Base-by-base conservation (phyloP, 2,113 vertebrate species). In the Rhinolophus sinicus region DNA sequence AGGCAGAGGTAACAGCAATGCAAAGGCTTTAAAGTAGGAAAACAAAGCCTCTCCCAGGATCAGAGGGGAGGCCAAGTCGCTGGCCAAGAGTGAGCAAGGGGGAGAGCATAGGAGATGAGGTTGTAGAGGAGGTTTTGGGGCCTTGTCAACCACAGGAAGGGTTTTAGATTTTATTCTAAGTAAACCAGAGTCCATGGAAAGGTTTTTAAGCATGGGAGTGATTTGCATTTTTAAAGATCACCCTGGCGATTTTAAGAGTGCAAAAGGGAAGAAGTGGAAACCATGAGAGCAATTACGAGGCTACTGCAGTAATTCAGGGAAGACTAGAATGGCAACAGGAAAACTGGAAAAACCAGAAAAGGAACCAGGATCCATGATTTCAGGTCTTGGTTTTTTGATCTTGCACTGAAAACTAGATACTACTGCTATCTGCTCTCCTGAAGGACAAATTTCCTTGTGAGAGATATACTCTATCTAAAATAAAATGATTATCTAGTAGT, bases 271-370 rank as follows among this genome's bases (percentile, higher is more conserved):
- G 44, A 64, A 62, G n/a, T 76, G 13, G 40, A 92, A 95, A 69
- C 19, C 72, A 54, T 30, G 26, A 93, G 11, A 82, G n/a, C 28
- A 83, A 47, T 82, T 80, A 85, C 73, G 38, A 88, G 30, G 28
- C 22, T 50, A 33, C 10, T 80, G 60, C 4, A 58, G 35, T 90
- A 64, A 93, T 58, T 96, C 18, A 78, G 14, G 44, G 40, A 89
- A 94, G 69, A 88, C 18, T 52, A 72, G 12, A 95, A 72, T 8
- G 24, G 54, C 52, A 88, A 90, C 3, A 85, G 22, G 35, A 90
- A 82, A 94, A 86, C 35, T 40, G 60, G 50, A 78, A 86, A 77
- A 82, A 58, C 40, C 72, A 60, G 24, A 88, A 93, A 88, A 93
- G 40, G 10, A 93, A 64, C 9, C 9, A 47, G 58, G 33, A 73